These are phyloP conservation scores for Iselma pallidipennis DNA, from an alignment of 2,888 invertebrate genomes.

Conservation along the genomic window DNA sequence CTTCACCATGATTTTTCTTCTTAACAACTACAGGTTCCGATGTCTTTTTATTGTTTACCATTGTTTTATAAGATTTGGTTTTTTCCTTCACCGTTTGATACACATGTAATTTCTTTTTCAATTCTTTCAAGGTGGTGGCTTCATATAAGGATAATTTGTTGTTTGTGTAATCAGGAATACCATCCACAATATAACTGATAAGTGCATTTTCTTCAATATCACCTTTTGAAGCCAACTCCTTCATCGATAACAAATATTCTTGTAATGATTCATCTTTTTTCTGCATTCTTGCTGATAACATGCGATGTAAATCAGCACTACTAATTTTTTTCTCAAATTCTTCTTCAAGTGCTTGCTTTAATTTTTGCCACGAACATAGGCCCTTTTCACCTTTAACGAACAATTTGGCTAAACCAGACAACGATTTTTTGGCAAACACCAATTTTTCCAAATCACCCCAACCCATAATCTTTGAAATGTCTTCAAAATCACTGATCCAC, in stretches of 20 bases:
- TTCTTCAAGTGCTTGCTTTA: neutral
- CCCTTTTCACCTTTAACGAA: neutral
- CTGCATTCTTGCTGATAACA: neutral
- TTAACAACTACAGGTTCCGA: neutral
- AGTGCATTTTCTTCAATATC: conserved; percentile 21
- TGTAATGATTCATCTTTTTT: conserved; percentile 20
- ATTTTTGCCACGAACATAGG: neutral
- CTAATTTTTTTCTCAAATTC: neutral
- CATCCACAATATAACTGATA: conserved; percentile 25
- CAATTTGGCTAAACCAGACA: neutral
- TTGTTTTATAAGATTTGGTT: neutral
- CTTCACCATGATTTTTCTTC: too few relatives aligned
- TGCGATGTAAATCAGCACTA: conserved; percentile 3
- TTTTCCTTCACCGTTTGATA: conserved; percentile 3
- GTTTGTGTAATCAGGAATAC: conserved; percentile 16
- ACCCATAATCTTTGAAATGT: neutral
- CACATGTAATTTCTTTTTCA: conserved; percentile 16
- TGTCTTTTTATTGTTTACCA: neutral
- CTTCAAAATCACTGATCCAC: neutral
- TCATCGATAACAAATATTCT: conserved; percentile 46
- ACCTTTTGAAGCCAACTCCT: conserved; percentile 34
- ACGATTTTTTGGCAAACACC: neutral
- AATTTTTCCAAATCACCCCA: neutral
- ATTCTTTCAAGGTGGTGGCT: conserved; percentile 15
- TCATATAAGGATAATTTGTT: conserved; percentile 25